These are phyloP conservation scores for Erebia epiphron DNA, from an alignment of 2,888 invertebrate genomes.

Conservation along the genomic window DNA sequence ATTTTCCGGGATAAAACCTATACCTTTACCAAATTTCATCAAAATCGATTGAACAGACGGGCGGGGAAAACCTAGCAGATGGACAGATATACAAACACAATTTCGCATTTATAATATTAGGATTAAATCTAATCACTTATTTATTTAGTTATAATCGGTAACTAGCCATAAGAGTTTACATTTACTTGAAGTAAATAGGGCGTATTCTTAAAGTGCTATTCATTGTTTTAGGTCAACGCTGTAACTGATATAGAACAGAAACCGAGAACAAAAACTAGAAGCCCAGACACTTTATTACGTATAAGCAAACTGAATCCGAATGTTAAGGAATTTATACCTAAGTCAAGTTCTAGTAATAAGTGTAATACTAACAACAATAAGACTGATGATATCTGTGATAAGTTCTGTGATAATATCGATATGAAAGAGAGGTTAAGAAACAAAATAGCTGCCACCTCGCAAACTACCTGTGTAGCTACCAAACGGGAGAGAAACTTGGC, in stretches of 20 bases:
- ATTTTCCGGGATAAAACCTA: too few species aligned
- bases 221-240: slow-evolving; percentile 11
- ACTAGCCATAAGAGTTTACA: too few species aligned
- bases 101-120: too few species aligned
- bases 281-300: not conserved
- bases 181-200: too few species aligned
- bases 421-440: slow-evolving; percentile 46
- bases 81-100: too few species aligned
- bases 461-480: slow-evolving; percentile 45
- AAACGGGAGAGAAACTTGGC: slow-evolving; percentile 60
- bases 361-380: slow-evolving; percentile 7
- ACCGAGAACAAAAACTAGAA: not conserved
- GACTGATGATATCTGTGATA: slow-evolving; percentile 33
- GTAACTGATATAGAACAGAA: slow-evolving; percentile 1
- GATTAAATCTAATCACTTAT: too few species aligned
- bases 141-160: too few species aligned
- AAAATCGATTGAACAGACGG: too few species aligned
- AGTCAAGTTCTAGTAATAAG: slow-evolving; percentile 1
- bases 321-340: slow-evolving; percentile 58
- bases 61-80: too few species aligned
- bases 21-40: too few species aligned
- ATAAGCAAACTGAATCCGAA: slow-evolving; percentile 62
- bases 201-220: not conserved
- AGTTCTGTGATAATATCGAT: slow-evolving; percentile 31
- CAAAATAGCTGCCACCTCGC: slow-evolving; percentile 51